Evolutionary conservation across 53 echinoderm and acorn worm species (phyloP).

Genomic region (Holothuria scabra): DNA sequence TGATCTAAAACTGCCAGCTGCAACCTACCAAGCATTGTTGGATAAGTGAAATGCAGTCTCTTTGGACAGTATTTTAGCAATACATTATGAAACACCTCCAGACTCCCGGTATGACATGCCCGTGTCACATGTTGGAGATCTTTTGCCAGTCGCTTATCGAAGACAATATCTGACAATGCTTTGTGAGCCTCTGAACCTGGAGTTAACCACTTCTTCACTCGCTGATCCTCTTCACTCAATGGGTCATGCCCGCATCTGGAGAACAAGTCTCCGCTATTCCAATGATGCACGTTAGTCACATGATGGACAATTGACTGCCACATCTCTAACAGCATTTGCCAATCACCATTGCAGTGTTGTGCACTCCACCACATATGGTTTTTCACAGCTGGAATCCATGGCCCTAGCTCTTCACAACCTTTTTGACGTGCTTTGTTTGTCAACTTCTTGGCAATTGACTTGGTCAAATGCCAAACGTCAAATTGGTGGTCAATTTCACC

Average conservation of each 20-base stretch:
- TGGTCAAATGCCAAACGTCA: too few species aligned
- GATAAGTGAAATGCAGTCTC: conserved; percentile 49
- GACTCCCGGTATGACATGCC: conserved; percentile 65
- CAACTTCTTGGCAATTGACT: conserved; percentile 41
- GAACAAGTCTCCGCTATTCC: conserved; percentile 39
- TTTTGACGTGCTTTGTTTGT: conserved; percentile 11
- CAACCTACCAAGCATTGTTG: conserved; percentile 39
- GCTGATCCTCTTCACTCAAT: conserved; percentile 1
- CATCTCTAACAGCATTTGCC: conserved; percentile 36
- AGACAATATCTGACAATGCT: conserved; percentile 32
- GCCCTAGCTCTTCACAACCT: conserved; percentile 31
- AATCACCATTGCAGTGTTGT: conserved; percentile 46
- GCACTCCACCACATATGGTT: conserved; percentile 65
- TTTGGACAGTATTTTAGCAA: conserved; percentile 64
- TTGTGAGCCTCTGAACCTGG: conserved; percentile 39
- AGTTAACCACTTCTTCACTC: conserved; percentile 54
- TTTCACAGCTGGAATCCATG: conserved; percentile 43
- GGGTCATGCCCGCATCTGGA: conserved; percentile 39
- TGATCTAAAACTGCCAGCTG: conserved; percentile 58
- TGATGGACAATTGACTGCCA: conserved; percentile 62
- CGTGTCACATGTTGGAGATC: conserved; percentile 53
- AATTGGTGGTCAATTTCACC: too few species aligned
- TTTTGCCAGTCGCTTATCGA: conserved; percentile 47
- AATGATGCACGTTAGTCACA: conserved; percentile 42
- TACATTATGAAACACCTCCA: conserved; percentile 61